Evolutionary conservation across 1,140 invertebrate genomes (phyloP).

Genomic region (Ceratoteleas bidentatus): DNA sequence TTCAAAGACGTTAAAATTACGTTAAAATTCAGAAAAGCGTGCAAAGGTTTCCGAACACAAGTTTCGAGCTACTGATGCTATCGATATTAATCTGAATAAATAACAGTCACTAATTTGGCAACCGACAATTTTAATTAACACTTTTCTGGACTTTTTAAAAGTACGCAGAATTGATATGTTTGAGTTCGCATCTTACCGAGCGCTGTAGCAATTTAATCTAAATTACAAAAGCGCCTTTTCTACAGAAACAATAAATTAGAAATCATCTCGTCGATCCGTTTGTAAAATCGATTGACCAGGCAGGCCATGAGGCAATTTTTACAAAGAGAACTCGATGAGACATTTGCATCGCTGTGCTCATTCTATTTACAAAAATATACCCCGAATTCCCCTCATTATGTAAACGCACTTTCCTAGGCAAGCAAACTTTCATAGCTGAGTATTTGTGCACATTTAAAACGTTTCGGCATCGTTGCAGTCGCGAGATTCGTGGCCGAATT

Average conservation of each 20-base stretch:
- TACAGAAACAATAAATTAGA: slow-evolving; percentile 52
- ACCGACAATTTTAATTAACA: slow-evolving; percentile 39
- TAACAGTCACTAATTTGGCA: slow-evolving; percentile 46
- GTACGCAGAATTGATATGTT: slow-evolving; percentile 54
- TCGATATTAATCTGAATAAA: slow-evolving; percentile 7
- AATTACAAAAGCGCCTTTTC: slow-evolving; percentile 37
- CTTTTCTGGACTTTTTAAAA: slow-evolving; percentile 48
- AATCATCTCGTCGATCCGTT: slow-evolving; percentile 1
- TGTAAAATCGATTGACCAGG: slow-evolving; percentile 1
- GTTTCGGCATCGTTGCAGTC: slow-evolving; percentile 92
- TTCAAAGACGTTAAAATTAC: no score
- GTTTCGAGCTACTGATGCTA: no score
- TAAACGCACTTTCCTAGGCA: slow-evolving; percentile 44
- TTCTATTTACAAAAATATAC: slow-evolving; percentile 64
- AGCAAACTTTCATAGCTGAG: slow-evolving; percentile 51
- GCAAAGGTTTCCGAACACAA: no score
- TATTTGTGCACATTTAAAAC: slow-evolving; percentile 82
- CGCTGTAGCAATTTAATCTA: slow-evolving; percentile 32
- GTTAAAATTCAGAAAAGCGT: no score
- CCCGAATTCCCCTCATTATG: slow-evolving; percentile 22
- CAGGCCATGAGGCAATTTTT: slow-evolving; percentile 1
- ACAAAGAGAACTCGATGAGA: slow-evolving; percentile 16
- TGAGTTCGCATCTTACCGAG: slow-evolving; percentile 18
- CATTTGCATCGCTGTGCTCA: slow-evolving; percentile 14
- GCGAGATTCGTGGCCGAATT: slow-evolving; percentile 89